Percentiles rank a stretch among this genome's conserved stretches.
Evolutionary conservation across 1,140 invertebrate species (phyloP).

Genomic region (Holotrichia oblita): DNA sequence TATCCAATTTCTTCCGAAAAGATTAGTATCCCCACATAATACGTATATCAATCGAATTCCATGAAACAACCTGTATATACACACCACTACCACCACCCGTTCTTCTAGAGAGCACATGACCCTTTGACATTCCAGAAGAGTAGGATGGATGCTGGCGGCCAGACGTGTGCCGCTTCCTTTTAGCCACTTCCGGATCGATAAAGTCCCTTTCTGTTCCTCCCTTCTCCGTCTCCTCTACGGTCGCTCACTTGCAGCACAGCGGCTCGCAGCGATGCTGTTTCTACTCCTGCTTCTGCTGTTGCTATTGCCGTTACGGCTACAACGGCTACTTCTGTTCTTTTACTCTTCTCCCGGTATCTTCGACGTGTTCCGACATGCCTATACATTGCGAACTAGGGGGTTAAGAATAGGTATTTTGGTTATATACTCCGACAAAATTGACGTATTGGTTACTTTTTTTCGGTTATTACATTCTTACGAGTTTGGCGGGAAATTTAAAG

Average conservation of each 20-base stretch:
- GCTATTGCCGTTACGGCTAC: not conserved
- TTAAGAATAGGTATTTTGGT: no score
- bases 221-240: constrained; percentile 28
- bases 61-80: not conserved
- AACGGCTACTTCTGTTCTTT: constrained; percentile 26
- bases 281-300: constrained; percentile 11
- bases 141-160: constrained; percentile 40
- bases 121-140: constrained; percentile 41
- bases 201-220: constrained; percentile 33
- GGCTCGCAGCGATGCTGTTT: constrained; percentile 17
- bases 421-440: no score
- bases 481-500: no score
- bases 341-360: not conserved
- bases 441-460: no score
- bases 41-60: no score
- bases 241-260: constrained; percentile 29
- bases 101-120: constrained; percentile 33
- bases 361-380: not conserved
- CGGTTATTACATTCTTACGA: no score
- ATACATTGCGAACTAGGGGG: no score
- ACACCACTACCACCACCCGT: constrained; percentile 3
- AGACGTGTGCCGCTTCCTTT: constrained; percentile 37
- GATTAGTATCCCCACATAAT: no score
- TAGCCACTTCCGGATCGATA: constrained; percentile 39
- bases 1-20: no score